Evolutionary conservation across 1,140 invertebrate species (phyloP).

Genomic region (Meloidogyne floridensis): DNA sequence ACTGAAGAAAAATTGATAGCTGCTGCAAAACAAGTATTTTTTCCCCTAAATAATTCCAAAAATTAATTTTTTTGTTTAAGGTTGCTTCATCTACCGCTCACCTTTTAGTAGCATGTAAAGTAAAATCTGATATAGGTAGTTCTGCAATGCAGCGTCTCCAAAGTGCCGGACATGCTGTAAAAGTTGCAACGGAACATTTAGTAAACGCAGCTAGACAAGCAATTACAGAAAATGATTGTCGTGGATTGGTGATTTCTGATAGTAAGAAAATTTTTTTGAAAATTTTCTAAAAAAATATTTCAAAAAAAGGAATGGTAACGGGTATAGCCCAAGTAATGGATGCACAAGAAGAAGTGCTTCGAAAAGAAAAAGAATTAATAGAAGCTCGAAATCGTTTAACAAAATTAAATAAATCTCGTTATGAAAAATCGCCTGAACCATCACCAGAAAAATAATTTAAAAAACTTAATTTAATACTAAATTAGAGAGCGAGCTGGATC

Average conservation of each 20-base stretch:
- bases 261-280: conserved; percentile 60
- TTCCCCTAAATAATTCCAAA: not conserved
- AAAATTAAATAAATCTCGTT: conserved; percentile 69
- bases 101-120: conserved; percentile 93
- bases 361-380: conserved; percentile 85
- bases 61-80: conserved; percentile 68
- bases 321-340: conserved; percentile 66
- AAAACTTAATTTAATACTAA: too few relatives aligned
- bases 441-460: not conserved
- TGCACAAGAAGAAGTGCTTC: conserved; percentile 76
- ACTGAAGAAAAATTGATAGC: conserved; percentile 94
- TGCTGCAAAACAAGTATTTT: conserved; percentile 78
- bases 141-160: conserved; percentile 87
- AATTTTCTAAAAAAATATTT: not conserved
- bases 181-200: conserved; percentile 92
- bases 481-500: too few relatives aligned
- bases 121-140: conserved; percentile 92
- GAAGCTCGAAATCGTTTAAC: conserved; percentile 80
- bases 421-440: conserved; percentile 63
- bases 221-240: conserved; percentile 85
- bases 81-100: conserved; percentile 96
- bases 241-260: conserved; percentile 82
- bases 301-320: conserved; percentile 27
- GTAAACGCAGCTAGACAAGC: conserved; percentile 90
- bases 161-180: conserved; percentile 91